These are phyloP conservation scores for Eulimnadia texana DNA, from an alignment of 1,140 invertebrate genomes.

Conservation along the genomic window DNA sequence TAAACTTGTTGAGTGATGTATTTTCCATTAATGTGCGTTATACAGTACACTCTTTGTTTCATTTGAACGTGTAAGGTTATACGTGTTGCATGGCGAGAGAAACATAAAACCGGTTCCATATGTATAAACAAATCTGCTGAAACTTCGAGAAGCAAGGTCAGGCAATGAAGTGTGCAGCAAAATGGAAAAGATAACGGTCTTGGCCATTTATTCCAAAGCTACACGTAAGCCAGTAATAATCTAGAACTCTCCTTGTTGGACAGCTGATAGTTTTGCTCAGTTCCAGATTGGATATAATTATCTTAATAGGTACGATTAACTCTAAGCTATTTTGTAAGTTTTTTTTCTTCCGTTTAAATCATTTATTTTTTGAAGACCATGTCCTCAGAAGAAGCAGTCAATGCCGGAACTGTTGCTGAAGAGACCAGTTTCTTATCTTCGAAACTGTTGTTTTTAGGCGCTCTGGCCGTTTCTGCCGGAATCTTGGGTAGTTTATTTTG, in stretches of 20 bases:
- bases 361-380: neutral
- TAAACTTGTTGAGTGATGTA: constrained; percentile 10
- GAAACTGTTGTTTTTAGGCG: neutral
- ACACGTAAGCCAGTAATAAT: neutral
- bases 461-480: neutral
- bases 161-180: neutral
- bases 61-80: neutral
- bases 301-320: too few species aligned
- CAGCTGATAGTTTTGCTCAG: too few species aligned
- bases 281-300: too few species aligned
- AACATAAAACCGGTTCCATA: neutral
- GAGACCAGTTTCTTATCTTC: neutral
- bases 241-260: too few species aligned
- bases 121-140: neutral
- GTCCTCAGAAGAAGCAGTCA: neutral
- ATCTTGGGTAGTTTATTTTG: neutral
- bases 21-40: neutral
- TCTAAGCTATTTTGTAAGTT: neutral
- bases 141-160: neutral
- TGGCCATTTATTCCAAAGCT: neutral
- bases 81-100: neutral
- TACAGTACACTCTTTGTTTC: neutral
- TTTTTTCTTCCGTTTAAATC: neutral
- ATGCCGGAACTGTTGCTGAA: neutral
- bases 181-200: neutral